Base-by-base conservation (phyloP, 2,113 vertebrate species). In the Festucalex cinctus region DNA sequence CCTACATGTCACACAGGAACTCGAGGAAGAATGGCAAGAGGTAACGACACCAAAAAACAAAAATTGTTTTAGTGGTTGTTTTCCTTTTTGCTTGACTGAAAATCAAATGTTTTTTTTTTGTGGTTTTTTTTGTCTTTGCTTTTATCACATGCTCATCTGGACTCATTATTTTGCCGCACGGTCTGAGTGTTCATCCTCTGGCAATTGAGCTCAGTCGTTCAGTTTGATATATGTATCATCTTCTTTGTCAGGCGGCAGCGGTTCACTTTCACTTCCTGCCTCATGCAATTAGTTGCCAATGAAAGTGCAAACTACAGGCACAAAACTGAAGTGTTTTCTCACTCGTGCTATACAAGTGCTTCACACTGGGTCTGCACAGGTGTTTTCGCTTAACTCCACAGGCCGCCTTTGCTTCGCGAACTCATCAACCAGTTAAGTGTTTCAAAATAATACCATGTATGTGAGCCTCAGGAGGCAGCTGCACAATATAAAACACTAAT, bases 1-100 rank as follows among this genome's bases (percentile, higher is more conserved):
- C 96, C 59, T 99, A 98, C 61, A 98, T 99, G 97, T 96, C 95
- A 75, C 97, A 98, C 90, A 92, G 96, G 89, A 97, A 97, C 91
- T 96, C 95, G 43, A 90, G 96, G 92, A 95, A 90, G 89, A 98
- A 93, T 79, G 83, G 89, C 78, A 97, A 91, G 93, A 97, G 97
- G 97, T 99, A 95, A 92, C 79, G n/a, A 41, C 0, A 9, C 37
- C 37, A 9, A 8, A 8, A 39, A 51, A 36, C 3, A 8, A 16
- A 7, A 36, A 9, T 65, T 3, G 17, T 10, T 39, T 24, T 22
- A 14, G 4, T 65, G 0, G 43, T 59, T 56, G 37, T 8, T 59
- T 36, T 54, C 19, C 17, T 8, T 60, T 3, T 39, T 60, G 3
- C 1, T 19, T 49, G 13, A 41, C 35, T 44, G 6, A 35, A 51